Evolutionary conservation across 2,888 invertebrate species (phyloP).

Genomic region (Synergus laeviventris): DNA sequence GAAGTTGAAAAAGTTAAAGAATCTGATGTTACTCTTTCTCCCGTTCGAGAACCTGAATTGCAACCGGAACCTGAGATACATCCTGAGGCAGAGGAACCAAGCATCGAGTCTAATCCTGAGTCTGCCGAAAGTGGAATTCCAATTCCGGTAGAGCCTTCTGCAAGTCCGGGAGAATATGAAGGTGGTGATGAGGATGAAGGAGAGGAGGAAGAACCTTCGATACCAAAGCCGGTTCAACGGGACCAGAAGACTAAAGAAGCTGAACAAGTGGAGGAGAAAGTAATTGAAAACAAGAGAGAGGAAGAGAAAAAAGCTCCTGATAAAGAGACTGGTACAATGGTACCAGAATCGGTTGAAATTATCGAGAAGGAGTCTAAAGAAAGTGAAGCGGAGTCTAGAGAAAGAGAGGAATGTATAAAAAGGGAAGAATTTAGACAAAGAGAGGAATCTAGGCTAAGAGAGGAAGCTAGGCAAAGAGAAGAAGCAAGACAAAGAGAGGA

Average conservation of each 20-base stretch:
- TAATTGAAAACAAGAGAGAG: conserved; percentile 31
- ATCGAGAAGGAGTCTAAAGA: background rate
- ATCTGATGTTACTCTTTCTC: background rate
- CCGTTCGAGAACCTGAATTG: background rate
- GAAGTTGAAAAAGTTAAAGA: background rate
- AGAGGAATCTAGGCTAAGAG: conserved; percentile 63
- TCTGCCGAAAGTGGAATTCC: conserved; percentile 56
- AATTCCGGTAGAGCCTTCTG: conserved; percentile 63
- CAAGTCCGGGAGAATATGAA: conserved; percentile 73
- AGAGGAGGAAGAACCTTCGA: conserved; percentile 69
- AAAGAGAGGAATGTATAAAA: conserved; percentile 24
- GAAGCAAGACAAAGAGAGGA: conserved; percentile 25
- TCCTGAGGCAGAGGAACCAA: conserved; percentile 51
- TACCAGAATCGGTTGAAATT: background rate
- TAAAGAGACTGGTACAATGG: background rate
- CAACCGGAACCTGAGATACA: background rate
- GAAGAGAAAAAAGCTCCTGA: background rate
- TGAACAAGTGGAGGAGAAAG: conserved; percentile 47
- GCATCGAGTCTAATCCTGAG: conserved; percentile 53
- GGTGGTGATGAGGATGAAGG: conserved; percentile 75
- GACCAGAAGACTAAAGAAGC: conserved; percentile 56
- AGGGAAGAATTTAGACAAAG: conserved; percentile 69
- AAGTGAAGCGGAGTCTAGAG: background rate
- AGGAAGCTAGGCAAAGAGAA: background rate
- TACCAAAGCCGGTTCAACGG: conserved; percentile 47